A percentile compares a stretch with the other conserved stretches of the same genome.
phyloP scores from a whole-genome alignment of 1,140 invertebrate species.

The Leptopilina boulardi region DNA sequence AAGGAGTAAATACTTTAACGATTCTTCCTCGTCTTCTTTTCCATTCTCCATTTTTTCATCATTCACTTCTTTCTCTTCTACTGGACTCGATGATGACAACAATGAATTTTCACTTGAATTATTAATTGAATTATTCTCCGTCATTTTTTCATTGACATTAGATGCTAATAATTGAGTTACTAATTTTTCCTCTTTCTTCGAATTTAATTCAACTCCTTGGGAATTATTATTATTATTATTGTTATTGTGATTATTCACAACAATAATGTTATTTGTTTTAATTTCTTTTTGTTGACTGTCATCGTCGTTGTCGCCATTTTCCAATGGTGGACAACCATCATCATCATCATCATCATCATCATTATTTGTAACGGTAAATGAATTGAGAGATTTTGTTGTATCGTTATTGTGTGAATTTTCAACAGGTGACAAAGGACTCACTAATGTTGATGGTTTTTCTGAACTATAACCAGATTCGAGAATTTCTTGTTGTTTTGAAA shows the following conservation, averaged over 20 bases:
- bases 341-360: too few relatives aligned
- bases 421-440: conserved; percentile 74
- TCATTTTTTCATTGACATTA: too few relatives aligned
- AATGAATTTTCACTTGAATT: conserved; percentile 59
- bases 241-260: too few relatives aligned
- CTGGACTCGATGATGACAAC: conserved; percentile 56
- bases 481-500: conserved; percentile 61
- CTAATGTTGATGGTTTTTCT: conserved; percentile 78
- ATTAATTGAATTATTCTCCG: conserved; percentile 55
- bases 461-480: conserved; percentile 84
- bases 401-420: conserved; percentile 40
- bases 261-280: too few relatives aligned
- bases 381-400: background rate
- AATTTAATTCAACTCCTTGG: conserved; percentile 46
- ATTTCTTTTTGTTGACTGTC: too few relatives aligned
- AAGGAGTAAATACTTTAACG: background rate
- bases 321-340: background rate
- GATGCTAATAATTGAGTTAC: too few relatives aligned
- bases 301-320: background rate
- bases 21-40: background rate
- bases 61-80: conserved; percentile 23
- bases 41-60: background rate
- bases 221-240: background rate
- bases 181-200: conserved; percentile 34
- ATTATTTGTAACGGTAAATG: background rate